Evolutionary conservation across 2,113 vertebrate genomes (phyloP).

Genomic region (Chionodraco myersi): DNA sequence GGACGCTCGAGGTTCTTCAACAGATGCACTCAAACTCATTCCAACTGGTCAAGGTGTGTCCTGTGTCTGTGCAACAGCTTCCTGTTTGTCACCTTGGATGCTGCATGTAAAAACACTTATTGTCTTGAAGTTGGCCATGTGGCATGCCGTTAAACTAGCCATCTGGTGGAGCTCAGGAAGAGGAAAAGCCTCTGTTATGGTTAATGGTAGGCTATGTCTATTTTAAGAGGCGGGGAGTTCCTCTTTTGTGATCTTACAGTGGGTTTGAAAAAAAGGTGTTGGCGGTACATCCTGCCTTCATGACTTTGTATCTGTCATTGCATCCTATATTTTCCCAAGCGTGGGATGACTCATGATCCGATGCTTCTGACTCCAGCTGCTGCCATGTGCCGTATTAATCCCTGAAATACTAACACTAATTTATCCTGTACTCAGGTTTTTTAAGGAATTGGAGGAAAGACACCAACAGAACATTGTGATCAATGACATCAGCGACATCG

Average conservation of each 20-base stretch:
- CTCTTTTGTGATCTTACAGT: constrained; percentile 56
- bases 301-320: constrained; percentile 46
- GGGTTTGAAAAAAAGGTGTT: constrained; percentile 48
- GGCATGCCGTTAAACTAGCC: constrained; percentile 57
- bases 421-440: constrained; percentile 86
- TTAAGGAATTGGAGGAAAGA: constrained; percentile 91
- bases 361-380: constrained; percentile 16
- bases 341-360: neutral
- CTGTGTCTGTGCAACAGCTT: constrained; percentile 61
- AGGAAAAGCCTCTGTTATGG: constrained; percentile 71
- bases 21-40: constrained; percentile 45
- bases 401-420: constrained; percentile 18
- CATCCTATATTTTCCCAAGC: constrained; percentile 29
- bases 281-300: constrained; percentile 48
- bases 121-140: constrained; percentile 53
- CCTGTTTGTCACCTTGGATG: constrained; percentile 75
- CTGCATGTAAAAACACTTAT: constrained; percentile 15
- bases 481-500: constrained; percentile 93
- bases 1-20: constrained; percentile 32
- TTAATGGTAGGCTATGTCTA: constrained; percentile 62
- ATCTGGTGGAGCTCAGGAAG: constrained; percentile 77
- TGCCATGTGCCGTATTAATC: neutral
- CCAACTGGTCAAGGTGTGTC: constrained; percentile 56
- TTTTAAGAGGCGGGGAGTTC: constrained; percentile 68
- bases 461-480: constrained; percentile 92